These are phyloP conservation scores for Agelastica alni DNA, from an alignment of 2,888 invertebrate genomes.

Conservation along the genomic window DNA sequence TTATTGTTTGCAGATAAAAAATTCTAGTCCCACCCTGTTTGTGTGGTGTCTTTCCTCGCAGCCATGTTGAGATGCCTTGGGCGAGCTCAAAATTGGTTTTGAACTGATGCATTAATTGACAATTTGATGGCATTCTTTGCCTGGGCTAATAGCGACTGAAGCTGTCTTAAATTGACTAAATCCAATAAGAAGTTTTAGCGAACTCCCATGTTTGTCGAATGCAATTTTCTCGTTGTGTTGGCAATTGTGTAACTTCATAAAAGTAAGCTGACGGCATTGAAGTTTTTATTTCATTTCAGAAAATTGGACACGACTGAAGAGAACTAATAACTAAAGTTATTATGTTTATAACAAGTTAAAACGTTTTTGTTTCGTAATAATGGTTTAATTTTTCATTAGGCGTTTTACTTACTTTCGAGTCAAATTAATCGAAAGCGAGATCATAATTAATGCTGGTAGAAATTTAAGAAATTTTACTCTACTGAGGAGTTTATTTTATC, in stretches of 20 bases:
- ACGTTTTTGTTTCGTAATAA: neutral
- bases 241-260: constrained; percentile 32
- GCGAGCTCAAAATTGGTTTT: constrained; percentile 52
- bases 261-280: constrained; percentile 31
- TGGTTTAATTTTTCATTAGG: no score
- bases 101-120: constrained; percentile 56
- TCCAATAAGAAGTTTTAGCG: constrained; percentile 51
- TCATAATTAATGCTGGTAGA: no score
- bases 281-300: constrained; percentile 28
- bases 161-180: constrained; percentile 54
- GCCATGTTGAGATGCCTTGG: constrained; percentile 46
- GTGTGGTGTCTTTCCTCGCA: constrained; percentile 26
- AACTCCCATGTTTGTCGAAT: constrained; percentile 39
- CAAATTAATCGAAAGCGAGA: no score
- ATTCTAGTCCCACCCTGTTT: constrained; percentile 14
- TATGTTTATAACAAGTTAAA: constrained; percentile 3
- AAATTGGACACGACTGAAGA: constrained; percentile 13
- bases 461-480: no score
- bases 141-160: constrained; percentile 53
- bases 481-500: no score
- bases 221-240: constrained; percentile 41
- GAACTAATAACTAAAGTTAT: constrained; percentile 11
- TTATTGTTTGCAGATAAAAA: no score
- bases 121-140: constrained; percentile 56
- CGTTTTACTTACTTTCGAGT: no score